Conservation (phyloP, 30 jellyfish, hydroid and myxozoan species). For the Aurelia coerulea region DNA sequence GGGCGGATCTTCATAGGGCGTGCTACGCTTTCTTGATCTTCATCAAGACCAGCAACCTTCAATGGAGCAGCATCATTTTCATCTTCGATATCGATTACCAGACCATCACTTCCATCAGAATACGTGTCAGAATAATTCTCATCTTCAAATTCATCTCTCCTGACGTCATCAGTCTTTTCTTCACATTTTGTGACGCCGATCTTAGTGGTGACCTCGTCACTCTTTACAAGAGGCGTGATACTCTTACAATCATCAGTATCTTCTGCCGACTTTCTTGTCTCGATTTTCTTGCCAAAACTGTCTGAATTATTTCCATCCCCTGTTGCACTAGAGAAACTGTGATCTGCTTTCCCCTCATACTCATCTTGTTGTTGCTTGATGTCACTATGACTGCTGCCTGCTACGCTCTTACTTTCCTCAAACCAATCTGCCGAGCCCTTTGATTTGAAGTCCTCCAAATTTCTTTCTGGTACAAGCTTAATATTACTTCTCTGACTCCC, state of each 20-base stretch:
- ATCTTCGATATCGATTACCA: constrained; percentile 45
- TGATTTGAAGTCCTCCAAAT: neutral
- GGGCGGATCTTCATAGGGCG: neutral
- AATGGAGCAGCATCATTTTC: neutral
- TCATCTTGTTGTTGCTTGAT: neutral
- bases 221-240: neutral
- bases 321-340: neutral
- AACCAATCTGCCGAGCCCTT: neutral
- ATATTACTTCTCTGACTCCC: neutral
- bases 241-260: neutral
- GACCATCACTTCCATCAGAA: constrained; percentile 59
- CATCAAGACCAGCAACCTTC: neutral
- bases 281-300: neutral
- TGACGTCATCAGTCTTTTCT: constrained; percentile 3
- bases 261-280: neutral
- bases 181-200: neutral
- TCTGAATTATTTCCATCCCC: neutral
- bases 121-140: constrained; percentile 21
- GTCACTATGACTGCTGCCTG: neutral
- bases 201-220: neutral
- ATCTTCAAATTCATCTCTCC: constrained; percentile 25
- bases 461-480: constrained; percentile 6
- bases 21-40: neutral
- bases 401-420: neutral
- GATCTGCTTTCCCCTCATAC: neutral